These are phyloP conservation scores for Pygocentrus nattereri DNA, from an alignment of 2,797 vertebrate genomes.

Conservation along the genomic window DNA sequence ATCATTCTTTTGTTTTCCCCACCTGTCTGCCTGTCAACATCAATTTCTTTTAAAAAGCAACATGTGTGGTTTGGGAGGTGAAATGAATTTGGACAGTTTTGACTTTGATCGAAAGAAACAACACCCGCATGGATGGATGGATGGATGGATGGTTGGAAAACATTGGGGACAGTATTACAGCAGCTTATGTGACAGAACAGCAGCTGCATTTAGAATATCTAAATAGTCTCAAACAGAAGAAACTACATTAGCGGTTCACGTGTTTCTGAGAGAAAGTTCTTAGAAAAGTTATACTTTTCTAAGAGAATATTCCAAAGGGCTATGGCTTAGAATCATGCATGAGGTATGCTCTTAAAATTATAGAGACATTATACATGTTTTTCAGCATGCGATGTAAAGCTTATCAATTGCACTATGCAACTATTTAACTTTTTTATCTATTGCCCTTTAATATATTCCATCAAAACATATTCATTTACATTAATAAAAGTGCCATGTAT, in stretches of 20 bases:
- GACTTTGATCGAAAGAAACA: slow-evolving; percentile 26
- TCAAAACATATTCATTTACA: not conserved
- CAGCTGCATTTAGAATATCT: not conserved
- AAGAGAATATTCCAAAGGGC: not conserved
- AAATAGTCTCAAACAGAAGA: not conserved
- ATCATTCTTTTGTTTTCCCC: slow-evolving; percentile 32
- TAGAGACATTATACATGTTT: not conserved
- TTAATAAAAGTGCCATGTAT: not conserved
- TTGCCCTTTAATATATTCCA: not conserved
- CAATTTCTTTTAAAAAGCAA: slow-evolving; percentile 50
- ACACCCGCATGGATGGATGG: slow-evolving; percentile 13
- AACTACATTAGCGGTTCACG: not conserved
- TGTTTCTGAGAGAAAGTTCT: slow-evolving; percentile 1
- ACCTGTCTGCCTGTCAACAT: slow-evolving; percentile 51
- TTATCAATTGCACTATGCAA: not conserved
- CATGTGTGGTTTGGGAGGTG: slow-evolving; percentile 49
- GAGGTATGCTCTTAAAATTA: not conserved
- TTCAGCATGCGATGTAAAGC: not conserved
- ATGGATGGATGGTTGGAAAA: slow-evolving; percentile 18
- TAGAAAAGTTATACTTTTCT: not conserved
- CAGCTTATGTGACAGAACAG: not conserved
- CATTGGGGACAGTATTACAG: not conserved
- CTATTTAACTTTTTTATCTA: not conserved
- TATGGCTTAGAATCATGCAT: not conserved
- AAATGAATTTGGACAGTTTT: slow-evolving; percentile 44